phyloP scores from a whole-genome alignment of 1,140 invertebrate genomes.

The Panagrolaimus sp. region DNA sequence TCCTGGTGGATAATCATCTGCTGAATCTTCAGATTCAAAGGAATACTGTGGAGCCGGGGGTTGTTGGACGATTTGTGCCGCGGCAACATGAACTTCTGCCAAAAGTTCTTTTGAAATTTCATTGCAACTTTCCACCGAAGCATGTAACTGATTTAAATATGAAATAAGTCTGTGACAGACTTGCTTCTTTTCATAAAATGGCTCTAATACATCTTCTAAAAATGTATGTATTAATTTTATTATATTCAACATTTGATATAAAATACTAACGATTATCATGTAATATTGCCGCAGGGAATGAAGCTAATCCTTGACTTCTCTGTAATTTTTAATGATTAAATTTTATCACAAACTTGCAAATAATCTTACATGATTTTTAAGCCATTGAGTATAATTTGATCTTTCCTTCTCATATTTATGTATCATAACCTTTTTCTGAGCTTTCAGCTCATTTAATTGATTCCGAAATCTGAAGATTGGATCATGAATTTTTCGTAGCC shows the following conservation, averaged over 20 bases:
- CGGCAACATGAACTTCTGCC: neutral
- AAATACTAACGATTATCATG: neutral
- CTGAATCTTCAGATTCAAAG: slow-evolving; percentile 2
- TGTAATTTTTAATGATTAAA: slow-evolving; percentile 7
- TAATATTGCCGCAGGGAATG: neutral
- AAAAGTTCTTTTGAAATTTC: slow-evolving; percentile 7
- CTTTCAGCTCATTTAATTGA: neutral
- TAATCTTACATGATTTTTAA: slow-evolving; percentile 2
- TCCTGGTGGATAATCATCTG: slow-evolving; percentile 2
- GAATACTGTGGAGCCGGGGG: neutral
- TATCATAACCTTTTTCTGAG: slow-evolving; percentile 2
- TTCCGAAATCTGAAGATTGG: neutral
- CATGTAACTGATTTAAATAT: slow-evolving; percentile 11
- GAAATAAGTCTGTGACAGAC: neutral
- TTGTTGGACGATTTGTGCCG: neutral
- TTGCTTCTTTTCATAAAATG: slow-evolving; percentile 13
- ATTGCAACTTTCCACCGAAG: neutral
- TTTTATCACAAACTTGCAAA: neutral
- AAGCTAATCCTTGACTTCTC: neutral
- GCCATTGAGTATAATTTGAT: neutral
- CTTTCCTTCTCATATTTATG: neutral
- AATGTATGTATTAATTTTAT: neutral
- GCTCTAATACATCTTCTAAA: slow-evolving; percentile 17
- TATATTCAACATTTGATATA: too few relatives aligned
- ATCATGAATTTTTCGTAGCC: slow-evolving; percentile 2